Conservation (phyloP, 2,888 invertebrate species). For the Megalurothrips usitatus region DNA sequence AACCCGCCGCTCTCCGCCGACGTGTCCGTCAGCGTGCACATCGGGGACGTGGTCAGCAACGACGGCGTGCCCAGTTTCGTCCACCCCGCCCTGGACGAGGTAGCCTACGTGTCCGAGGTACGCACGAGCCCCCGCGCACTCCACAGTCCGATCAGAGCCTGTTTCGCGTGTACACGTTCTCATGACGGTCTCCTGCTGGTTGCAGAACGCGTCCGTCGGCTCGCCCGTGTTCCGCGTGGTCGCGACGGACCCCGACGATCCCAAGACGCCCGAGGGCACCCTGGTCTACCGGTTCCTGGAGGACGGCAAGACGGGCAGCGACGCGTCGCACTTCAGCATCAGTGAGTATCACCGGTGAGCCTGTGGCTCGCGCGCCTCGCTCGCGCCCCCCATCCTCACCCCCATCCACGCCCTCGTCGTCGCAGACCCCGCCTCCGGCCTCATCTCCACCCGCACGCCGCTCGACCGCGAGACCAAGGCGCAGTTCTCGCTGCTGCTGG, state of each 20-base stretch:
- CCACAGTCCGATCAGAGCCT: too few relatives aligned
- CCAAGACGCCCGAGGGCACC: slow-evolving; percentile 67
- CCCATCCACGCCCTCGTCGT: neutral
- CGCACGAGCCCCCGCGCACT: slow-evolving; percentile 31
- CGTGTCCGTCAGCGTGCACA: slow-evolving; percentile 59
- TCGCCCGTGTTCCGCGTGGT: slow-evolving; percentile 70
- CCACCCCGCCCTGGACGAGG: slow-evolving; percentile 63
- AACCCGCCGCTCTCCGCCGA: slow-evolving; percentile 57
- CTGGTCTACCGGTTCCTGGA: slow-evolving; percentile 67
- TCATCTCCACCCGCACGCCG: slow-evolving; percentile 62
- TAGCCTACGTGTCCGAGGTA: slow-evolving; percentile 66
- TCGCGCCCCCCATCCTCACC: too few relatives aligned
- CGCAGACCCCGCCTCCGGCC: slow-evolving; percentile 61
- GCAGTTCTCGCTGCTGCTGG: slow-evolving; percentile 68
- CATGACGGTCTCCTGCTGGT: slow-evolving; percentile 29
- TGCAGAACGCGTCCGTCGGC: slow-evolving; percentile 65
- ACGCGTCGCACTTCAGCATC: slow-evolving; percentile 37
- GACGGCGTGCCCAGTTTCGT: slow-evolving; percentile 75
- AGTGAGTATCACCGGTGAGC: neutral
- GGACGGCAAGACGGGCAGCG: slow-evolving; percentile 53
- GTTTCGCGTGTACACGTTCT: neutral
- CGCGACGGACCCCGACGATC: slow-evolving; percentile 73
- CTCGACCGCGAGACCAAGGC: slow-evolving; percentile 71
- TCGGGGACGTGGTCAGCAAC: slow-evolving; percentile 75
- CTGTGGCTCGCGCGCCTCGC: too few relatives aligned